Percentiles rank a stretch among this genome's conserved stretches.
Evolutionary conservation across 1,140 invertebrate species (phyloP).

Genomic region (Trinorchestia longiramus): DNA sequence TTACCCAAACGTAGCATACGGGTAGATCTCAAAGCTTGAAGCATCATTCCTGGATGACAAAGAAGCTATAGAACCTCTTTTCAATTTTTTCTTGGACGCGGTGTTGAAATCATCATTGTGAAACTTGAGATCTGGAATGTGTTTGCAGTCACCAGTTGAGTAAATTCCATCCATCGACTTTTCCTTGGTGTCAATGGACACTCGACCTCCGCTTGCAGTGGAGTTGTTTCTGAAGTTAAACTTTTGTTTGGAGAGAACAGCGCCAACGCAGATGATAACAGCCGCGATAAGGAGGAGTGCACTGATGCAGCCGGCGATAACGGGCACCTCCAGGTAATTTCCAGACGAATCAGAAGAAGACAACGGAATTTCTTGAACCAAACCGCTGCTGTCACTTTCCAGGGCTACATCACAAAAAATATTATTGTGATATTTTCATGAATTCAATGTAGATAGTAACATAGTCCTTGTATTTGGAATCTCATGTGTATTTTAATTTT

Average conservation of each 20-base stretch:
- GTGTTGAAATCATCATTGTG: neutral
- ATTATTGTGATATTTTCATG: neutral
- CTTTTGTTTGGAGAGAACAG: neutral
- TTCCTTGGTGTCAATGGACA: constrained; percentile 12
- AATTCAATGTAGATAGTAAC: too few species aligned
- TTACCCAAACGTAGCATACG: constrained; percentile 39
- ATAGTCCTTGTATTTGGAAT: too few species aligned
- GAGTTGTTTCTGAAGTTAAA: neutral
- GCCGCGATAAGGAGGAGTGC: constrained; percentile 60
- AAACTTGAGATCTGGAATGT: neutral
- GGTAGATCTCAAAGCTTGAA: constrained; percentile 30
- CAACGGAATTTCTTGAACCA: constrained; percentile 29
- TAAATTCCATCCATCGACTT: constrained; percentile 19
- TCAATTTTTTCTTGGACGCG: constrained; percentile 20
- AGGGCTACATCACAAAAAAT: neutral
- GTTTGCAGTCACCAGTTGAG: neutral
- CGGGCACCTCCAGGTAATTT: constrained; percentile 59
- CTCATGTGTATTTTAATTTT: too few species aligned
- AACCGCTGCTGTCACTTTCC: constrained; percentile 22
- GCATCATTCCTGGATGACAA: constrained; percentile 11
- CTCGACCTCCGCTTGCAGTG: neutral
- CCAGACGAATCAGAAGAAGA: neutral
- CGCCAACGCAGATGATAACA: constrained; percentile 59
- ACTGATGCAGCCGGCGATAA: constrained; percentile 64
- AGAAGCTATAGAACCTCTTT: neutral